Conservation (phyloP, 2,888 invertebrate species). For the Melanchra persicariae region DNA sequence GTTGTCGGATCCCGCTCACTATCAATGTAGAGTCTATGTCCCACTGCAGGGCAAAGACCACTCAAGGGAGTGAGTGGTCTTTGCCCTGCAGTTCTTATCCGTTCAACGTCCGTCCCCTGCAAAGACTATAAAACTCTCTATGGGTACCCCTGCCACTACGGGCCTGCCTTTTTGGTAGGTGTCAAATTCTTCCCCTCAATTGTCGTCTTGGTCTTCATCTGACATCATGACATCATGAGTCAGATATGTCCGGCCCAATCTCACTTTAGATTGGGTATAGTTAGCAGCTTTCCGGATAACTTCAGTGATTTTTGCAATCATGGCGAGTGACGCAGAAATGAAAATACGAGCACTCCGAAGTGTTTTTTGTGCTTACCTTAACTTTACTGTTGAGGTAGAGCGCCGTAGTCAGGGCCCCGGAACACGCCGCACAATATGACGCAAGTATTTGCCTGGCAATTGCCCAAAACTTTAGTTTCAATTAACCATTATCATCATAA, state of each 20-base stretch:
- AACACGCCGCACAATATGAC: constrained; percentile 97
- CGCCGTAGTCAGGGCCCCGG: constrained; percentile 97
- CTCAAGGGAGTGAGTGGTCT: too few relatives aligned
- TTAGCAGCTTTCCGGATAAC: neutral
- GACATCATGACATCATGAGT: neutral
- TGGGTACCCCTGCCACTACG: neutral
- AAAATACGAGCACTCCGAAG: too few relatives aligned
- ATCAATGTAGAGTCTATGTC: too few relatives aligned
- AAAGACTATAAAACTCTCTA: too few relatives aligned
- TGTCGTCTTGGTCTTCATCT: neutral
- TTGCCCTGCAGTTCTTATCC: too few relatives aligned
- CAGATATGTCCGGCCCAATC: neutral
- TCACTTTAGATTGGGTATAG: neutral
- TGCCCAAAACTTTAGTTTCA: neutral
- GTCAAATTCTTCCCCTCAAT: neutral
- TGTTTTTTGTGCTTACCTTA: constrained; percentile 74
- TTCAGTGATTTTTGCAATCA: neutral
- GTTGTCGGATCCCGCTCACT: too few relatives aligned
- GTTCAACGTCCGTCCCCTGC: neutral
- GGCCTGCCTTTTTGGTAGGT: neutral
- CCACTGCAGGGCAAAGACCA: too few relatives aligned
- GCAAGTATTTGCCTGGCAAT: constrained; percentile 93
- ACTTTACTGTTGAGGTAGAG: constrained; percentile 94
- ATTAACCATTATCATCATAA: too few relatives aligned
- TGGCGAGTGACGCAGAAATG: neutral